A percentile compares a stretch with the other conserved stretches of the same genome.
Conservation (phyloP, 1,140 invertebrate species). For the Pogonomyrmex californicus region DNA sequence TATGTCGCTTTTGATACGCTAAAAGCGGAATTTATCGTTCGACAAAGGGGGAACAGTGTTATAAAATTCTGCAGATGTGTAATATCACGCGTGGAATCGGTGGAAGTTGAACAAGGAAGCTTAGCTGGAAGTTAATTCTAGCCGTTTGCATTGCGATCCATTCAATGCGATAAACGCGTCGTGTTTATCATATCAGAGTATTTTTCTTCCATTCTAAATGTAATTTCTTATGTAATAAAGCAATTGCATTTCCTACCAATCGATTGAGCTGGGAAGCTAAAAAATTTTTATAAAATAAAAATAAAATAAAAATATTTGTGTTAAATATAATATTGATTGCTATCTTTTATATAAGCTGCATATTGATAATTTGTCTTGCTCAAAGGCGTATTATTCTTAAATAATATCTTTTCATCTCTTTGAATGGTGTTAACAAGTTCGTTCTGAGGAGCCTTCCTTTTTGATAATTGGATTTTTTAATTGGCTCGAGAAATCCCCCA, state of each 20-base stretch:
- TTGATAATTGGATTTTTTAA: not conserved
- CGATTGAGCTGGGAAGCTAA: not conserved
- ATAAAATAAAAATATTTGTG: not conserved
- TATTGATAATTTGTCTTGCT: not conserved
- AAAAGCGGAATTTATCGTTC: not conserved
- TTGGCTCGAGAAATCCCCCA: constrained; percentile 5
- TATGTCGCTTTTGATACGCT: not conserved
- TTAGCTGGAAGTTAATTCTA: not conserved
- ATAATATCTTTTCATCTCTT: not conserved
- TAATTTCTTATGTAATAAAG: constrained; percentile 33
- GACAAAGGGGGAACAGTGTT: constrained; percentile 1
- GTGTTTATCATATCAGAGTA: constrained; percentile 14
- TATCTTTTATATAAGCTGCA: not conserved
- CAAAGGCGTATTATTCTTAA: not conserved
- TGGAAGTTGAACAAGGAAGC: not conserved
- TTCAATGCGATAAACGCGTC: not conserved
- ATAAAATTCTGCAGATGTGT: not conserved
- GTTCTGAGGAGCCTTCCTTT: not conserved
- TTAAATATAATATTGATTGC: constrained; percentile 1
- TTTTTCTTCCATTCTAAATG: constrained; percentile 16
- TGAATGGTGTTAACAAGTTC: not conserved
- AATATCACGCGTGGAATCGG: not conserved
- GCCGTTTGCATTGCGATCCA: not conserved
- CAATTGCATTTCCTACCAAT: not conserved
- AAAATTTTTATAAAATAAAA: not conserved